Evolutionary conservation across 2,797 vertebrate genomes (phyloP).

Genomic region (Sciurus vulgaris): DNA sequence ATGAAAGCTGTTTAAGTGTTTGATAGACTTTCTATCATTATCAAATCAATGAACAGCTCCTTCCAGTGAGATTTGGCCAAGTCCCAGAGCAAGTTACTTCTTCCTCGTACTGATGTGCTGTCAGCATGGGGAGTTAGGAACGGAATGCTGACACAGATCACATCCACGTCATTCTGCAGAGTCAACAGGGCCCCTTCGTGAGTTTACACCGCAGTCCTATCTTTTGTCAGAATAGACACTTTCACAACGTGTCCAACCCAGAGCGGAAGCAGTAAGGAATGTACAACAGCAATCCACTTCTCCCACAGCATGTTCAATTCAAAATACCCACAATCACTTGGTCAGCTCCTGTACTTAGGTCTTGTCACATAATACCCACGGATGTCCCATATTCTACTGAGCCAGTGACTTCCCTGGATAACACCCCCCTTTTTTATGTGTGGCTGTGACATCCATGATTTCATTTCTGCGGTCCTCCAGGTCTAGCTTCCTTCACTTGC

Average conservation of each 20-base stretch:
- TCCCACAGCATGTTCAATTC: background rate
- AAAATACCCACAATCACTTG: background rate
- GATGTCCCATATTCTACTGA: background rate
- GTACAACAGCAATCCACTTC: background rate
- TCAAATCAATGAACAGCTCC: background rate
- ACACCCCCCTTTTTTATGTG: background rate
- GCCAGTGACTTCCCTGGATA: background rate
- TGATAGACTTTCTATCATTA: background rate
- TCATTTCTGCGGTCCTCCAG: background rate
- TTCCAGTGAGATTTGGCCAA: background rate
- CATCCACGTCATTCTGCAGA: too few relatives aligned
- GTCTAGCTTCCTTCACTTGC: background rate
- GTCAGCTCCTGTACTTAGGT: background rate
- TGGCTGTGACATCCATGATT: background rate
- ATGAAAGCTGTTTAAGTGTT: background rate
- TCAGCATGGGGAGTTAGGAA: background rate
- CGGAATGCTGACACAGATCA: too few relatives aligned
- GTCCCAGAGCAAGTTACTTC: background rate
- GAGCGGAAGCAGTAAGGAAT: background rate
- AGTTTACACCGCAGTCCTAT: background rate
- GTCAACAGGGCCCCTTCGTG: background rate
- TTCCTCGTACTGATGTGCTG: background rate
- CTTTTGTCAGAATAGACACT: background rate
- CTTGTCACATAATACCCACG: background rate
- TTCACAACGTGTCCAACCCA: background rate